Evolutionary conservation across 2,113 vertebrate species (phyloP).

Genomic region (Chinchilla lanigera): DNA sequence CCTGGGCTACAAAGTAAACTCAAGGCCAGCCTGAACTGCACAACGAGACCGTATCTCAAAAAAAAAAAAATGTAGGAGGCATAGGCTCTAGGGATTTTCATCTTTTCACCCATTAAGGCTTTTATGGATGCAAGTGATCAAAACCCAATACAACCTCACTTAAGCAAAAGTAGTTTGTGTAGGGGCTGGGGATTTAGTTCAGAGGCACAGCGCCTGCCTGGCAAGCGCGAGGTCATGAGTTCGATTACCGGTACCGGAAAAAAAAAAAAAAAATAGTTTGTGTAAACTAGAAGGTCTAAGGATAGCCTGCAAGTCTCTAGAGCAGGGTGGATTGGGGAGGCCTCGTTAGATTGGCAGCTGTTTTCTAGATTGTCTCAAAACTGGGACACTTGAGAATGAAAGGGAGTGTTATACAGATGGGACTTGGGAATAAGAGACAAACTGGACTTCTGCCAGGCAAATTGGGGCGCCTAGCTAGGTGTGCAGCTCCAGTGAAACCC

Average conservation of each 20-base stretch:
- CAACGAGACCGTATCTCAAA: too few species aligned
- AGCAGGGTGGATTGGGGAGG: background rate
- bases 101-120: conserved; percentile 1
- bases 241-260: too few species aligned
- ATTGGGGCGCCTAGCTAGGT: background rate
- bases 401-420: background rate
- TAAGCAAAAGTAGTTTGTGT: background rate
- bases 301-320: background rate
- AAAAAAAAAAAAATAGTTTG: conserved; percentile 39
- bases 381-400: background rate
- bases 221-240: too few species aligned
- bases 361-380: conserved; percentile 36
- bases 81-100: background rate
- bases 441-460: conserved; percentile 36
- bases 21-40: too few species aligned
- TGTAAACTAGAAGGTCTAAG: background rate
- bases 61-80: background rate
- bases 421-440: conserved; percentile 13
- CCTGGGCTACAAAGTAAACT: too few species aligned
- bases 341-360: background rate
- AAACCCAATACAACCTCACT: background rate
- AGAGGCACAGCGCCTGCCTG: too few species aligned
- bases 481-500: background rate
- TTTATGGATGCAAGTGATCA: background rate
- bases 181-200: too few species aligned